phyloP scores from a whole-genome alignment of 2,113 vertebrate species.

The Brachionichthys hirsutus region DNA sequence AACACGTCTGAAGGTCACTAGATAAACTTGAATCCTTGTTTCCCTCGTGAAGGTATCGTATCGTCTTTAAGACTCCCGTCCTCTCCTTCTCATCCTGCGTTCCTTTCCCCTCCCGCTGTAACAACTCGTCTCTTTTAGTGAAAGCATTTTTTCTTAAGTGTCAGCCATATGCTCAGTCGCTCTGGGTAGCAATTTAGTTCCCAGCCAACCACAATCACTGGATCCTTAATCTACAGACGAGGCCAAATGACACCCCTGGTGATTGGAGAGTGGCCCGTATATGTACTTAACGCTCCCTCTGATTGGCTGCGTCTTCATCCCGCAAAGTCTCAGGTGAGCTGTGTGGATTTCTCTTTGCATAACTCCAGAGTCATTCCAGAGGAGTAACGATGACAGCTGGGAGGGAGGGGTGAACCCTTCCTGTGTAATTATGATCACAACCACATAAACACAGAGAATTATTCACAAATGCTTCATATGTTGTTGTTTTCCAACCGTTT shows the following conservation, averaged over 20 bases:
- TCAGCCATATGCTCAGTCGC: conserved; percentile 16
- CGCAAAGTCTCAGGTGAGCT: conserved; percentile 7
- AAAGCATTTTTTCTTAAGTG: conserved; percentile 1
- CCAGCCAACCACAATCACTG: conserved; percentile 27
- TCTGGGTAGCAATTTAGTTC: conserved; percentile 33
- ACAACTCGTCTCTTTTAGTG: conserved; percentile 3
- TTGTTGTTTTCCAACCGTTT: conserved; percentile 15
- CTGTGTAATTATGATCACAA: conserved; percentile 45
- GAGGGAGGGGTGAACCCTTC: conserved; percentile 17
- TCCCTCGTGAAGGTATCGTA: too few relatives aligned
- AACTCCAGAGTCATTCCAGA: conserved; percentile 24
- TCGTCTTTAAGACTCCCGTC: background rate
- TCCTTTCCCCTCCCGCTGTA: background rate
- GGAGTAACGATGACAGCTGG: conserved; percentile 20
- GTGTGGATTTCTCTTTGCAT: conserved; percentile 5
- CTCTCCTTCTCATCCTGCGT: background rate
- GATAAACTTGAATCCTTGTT: background rate
- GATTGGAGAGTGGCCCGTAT: conserved; percentile 48
- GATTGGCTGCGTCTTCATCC: conserved; percentile 16
- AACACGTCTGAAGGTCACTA: background rate
- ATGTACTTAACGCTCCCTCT: conserved; percentile 47
- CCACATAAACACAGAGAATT: conserved; percentile 6
- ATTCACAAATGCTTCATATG: background rate
- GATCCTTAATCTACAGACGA: conserved; percentile 39
- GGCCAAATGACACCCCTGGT: conserved; percentile 48